Evolutionary conservation across 2,888 invertebrate genomes (phyloP).

Genomic region (Rhimphoctona megacephalus): DNA sequence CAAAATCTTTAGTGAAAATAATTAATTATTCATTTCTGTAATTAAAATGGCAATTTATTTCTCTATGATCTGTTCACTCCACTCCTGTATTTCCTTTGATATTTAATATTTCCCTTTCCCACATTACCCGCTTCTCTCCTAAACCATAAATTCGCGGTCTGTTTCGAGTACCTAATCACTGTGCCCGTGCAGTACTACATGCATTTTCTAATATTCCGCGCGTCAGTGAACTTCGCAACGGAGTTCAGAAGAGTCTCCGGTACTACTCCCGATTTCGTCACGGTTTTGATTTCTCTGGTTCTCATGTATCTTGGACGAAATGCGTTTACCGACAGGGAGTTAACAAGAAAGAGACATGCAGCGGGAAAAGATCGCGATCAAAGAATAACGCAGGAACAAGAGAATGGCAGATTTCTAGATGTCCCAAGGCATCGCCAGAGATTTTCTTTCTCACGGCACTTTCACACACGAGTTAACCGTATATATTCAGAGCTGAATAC

Average conservation of each 20-base stretch:
- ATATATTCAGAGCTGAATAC: constrained; percentile 27
- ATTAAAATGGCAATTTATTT: neutral
- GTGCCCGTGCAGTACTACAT: neutral
- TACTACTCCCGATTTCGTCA: constrained; percentile 26
- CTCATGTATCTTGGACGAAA: constrained; percentile 1
- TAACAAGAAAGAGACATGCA: constrained; percentile 1
- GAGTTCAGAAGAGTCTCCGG: constrained; percentile 9
- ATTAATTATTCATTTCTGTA: no score
- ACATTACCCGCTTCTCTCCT: neutral
- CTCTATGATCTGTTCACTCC: neutral
- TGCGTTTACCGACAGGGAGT: neutral
- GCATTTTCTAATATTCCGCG: constrained; percentile 5
- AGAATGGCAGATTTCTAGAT: constrained; percentile 53
- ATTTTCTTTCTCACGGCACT: constrained; percentile 66
- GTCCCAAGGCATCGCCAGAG: constrained; percentile 49
- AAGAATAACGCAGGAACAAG: constrained; percentile 18
- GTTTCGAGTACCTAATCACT: constrained; percentile 16
- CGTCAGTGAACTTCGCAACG: constrained; percentile 11
- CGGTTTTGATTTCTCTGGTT: constrained; percentile 29
- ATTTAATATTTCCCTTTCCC: neutral
- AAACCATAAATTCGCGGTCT: constrained; percentile 12
- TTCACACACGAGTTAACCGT: constrained; percentile 44
- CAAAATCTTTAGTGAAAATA: no score
- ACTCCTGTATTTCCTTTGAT: neutral
- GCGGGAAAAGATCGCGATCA: constrained; percentile 13